A percentile compares a stretch with the other conserved stretches of the same genome.
Evolutionary conservation across 2,797 vertebrate genomes (phyloP).

Genomic region (Anniella stebbinsi): DNA sequence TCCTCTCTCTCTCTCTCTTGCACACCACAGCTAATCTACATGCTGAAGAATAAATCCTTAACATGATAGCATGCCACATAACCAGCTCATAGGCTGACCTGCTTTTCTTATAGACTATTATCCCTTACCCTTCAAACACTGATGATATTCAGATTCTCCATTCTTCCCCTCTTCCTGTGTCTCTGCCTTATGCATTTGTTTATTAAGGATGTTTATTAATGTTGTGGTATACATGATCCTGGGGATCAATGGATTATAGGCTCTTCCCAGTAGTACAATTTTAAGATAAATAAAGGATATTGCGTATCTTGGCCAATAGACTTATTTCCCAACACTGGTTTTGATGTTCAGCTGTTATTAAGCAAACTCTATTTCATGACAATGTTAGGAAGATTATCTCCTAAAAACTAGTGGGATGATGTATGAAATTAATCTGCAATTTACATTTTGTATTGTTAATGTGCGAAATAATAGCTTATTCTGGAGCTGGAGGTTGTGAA

Average conservation of each 20-base stretch:
- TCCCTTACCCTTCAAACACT: too few species aligned
- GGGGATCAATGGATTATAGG: background rate
- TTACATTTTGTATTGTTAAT: conserved; percentile 27
- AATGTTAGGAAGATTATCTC: conserved; percentile 13
- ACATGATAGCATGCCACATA: background rate
- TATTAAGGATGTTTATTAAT: too few species aligned
- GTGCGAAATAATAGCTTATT: conserved; percentile 35
- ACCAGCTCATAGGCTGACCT: background rate
- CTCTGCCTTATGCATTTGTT: too few species aligned
- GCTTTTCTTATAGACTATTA: background rate
- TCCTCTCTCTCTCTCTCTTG: too few species aligned
- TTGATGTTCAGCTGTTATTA: conserved; percentile 14
- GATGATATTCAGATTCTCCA: background rate
- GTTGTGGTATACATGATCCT: too few species aligned
- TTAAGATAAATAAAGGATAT: background rate
- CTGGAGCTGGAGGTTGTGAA: conserved; percentile 25
- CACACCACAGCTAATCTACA: too few species aligned
- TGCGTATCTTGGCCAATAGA: background rate
- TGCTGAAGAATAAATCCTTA: background rate
- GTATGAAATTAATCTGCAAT: conserved; percentile 40
- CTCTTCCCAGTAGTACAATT: background rate
- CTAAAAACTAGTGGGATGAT: conserved; percentile 30
- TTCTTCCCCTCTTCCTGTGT: background rate
- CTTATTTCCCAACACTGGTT: background rate
- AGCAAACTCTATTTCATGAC: background rate